Base-by-base conservation (phyloP, 2,888 invertebrate genomes). In the Tachina grossa region DNA sequence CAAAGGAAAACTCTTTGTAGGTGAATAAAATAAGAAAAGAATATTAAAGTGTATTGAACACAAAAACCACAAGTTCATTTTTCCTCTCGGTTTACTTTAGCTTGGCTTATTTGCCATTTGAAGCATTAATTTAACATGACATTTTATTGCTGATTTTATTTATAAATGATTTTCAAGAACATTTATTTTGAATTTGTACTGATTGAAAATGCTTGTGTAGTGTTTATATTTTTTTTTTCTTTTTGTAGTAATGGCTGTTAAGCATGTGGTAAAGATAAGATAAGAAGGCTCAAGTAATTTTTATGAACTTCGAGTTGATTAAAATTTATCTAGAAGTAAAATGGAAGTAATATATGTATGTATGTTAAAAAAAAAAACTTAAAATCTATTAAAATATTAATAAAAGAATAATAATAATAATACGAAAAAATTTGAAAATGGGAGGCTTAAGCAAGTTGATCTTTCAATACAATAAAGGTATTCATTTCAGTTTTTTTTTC, bases 41-140 rank as follows among this genome's bases (percentile, higher is more conserved):
- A 31, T 22, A n/a, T n/a, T n/a, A 8, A 45, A 61, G 53, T 71
- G 59, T 63, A 69, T 76, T 71, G 76, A 71, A 57, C 45, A 65
- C 65, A 63, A 39, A 63, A 82, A 57, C 76, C 79, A 39, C 79
- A 80, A 66, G 78, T 75, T 68, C 13, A 10, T 61, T 61, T 76
- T 68, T 80, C 65, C 69, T 59, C 53, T 63, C 49, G 59, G 43
- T 75, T 63, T n/a, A 74, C 55, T 66, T 78, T 16, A 47, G 55
- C 66, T 76, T 82, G 57, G 74, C 80, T 69, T 83, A 85, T 87
- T 81, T 84, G 61, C 74, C 78, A 84, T 81, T 72, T 80, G 51
- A 72, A 66, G 82, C 81, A 86, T 85, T 85, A 87, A 87, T 85
- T 86, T 86, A 86, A 85, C 78, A 84, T 84, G 87, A 82, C 86